Percentiles rank a stretch among this genome's conserved stretches.
phyloP scores from a whole-genome alignment of 1,140 invertebrate species.

The Pseudobourletiella spinata region DNA sequence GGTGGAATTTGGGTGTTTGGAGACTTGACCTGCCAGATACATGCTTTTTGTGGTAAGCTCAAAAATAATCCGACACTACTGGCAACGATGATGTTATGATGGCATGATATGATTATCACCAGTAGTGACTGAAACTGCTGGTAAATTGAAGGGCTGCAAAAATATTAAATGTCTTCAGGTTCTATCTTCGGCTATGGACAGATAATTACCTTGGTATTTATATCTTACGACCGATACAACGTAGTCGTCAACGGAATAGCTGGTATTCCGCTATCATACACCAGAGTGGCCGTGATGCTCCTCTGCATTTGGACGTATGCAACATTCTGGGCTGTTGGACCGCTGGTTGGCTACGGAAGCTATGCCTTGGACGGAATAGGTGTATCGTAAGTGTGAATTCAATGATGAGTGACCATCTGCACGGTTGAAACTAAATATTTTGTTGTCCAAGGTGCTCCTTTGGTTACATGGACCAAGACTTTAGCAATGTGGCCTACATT shows the following conservation, averaged over 20 bases:
- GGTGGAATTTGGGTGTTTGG: slow-evolving; percentile 34
- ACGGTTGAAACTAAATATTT: too few species aligned
- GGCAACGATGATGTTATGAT: too few species aligned
- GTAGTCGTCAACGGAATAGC: slow-evolving; percentile 39
- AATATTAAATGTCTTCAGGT: too few species aligned
- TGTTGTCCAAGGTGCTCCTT: slow-evolving; percentile 41
- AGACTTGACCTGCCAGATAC: slow-evolving; percentile 29
- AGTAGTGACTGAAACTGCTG: too few species aligned
- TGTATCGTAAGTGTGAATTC: slow-evolving; percentile 10
- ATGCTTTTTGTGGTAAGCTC: slow-evolving; percentile 27
- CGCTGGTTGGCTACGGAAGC: slow-evolving; percentile 38
- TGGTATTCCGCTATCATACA: slow-evolving; percentile 36
- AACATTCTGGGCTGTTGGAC: slow-evolving; percentile 35
- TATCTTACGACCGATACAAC: slow-evolving; percentile 39
- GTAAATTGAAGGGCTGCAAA: too few species aligned
- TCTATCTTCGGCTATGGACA: slow-evolving; percentile 38
- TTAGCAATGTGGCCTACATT: slow-evolving; percentile 35
- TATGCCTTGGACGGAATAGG: slow-evolving; percentile 37
- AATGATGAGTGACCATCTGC: background rate
- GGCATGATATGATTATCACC: too few species aligned
- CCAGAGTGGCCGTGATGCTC: slow-evolving; percentile 33
- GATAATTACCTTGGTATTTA: slow-evolving; percentile 38
- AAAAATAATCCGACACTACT: too few species aligned
- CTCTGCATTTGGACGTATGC: slow-evolving; percentile 37
- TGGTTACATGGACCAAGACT: slow-evolving; percentile 42